Conservation (phyloP, 2,113 vertebrate genomes). For the Taurulus bubalis region DNA sequence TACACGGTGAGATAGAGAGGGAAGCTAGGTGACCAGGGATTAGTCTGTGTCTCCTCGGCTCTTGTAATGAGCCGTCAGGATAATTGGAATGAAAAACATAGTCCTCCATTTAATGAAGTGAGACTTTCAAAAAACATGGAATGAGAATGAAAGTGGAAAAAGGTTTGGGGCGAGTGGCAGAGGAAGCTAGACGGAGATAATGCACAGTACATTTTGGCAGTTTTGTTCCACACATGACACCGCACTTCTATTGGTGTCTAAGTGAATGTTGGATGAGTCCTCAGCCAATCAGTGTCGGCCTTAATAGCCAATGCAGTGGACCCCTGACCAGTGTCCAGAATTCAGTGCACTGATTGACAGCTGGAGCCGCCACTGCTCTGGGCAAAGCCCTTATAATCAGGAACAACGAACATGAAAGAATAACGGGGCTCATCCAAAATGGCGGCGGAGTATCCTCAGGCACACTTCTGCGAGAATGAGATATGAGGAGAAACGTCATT, state of each 20-base stretch:
- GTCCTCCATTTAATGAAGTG: slow-evolving; percentile 75
- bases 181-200: slow-evolving; percentile 40
- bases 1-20: slow-evolving; percentile 21
- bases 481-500: slow-evolving; percentile 72
- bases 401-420: slow-evolving; percentile 60
- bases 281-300: slow-evolving; percentile 46
- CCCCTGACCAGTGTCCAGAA: slow-evolving; percentile 30
- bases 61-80: slow-evolving; percentile 77
- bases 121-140: slow-evolving; percentile 57
- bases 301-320: slow-evolving; percentile 15
- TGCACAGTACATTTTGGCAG: slow-evolving; percentile 23
- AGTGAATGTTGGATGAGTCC: slow-evolving; percentile 36
- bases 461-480: slow-evolving; percentile 62
- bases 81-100: slow-evolving; percentile 79
- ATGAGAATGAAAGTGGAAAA: slow-evolving; percentile 50
- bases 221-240: slow-evolving; percentile 28
- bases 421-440: slow-evolving; percentile 61
- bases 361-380: slow-evolving; percentile 31
- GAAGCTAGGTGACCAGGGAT: slow-evolving; percentile 66
- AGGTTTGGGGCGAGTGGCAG: slow-evolving; percentile 27
- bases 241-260: slow-evolving; percentile 9
- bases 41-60: slow-evolving; percentile 59
- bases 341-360: slow-evolving; percentile 37
- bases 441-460: slow-evolving; percentile 56
- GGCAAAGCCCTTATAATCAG: slow-evolving; percentile 54